Base-by-base conservation (phyloP, 2,113 vertebrate species). In the Eleginops maclovinus region DNA sequence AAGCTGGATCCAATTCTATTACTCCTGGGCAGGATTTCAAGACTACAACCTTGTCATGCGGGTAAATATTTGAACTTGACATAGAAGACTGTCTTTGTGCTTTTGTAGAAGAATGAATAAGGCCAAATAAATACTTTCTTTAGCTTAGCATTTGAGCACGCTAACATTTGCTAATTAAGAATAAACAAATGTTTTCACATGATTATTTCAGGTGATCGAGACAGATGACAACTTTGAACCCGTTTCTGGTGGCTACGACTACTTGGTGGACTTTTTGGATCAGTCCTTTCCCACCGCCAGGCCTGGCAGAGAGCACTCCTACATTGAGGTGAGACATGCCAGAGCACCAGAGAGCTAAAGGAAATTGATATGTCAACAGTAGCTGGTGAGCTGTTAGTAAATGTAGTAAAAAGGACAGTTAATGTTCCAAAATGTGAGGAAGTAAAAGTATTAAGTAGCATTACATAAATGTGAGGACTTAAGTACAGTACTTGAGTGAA, bases 11-110 rank as follows among this genome's bases (percentile, higher is more conserved):
- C 90, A 82, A 78, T 93, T 94, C 72, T 96, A 96, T 84, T 96
- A 94, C 87, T 88, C 70, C 2, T 96, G 96, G 95, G 95, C 96
- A 56, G 95, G 93, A 47, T 96, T 96, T 83, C 88, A 88, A 79
- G 62, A 93, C 90, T 96, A 96, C 77, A 93, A 96, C 74, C 93
- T 96, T 44, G 95, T 96, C 26, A 81, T 94, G 44, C 92, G 93
- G 94, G 95, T 96, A 94, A 79, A 84, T 53, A 76, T 53, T 74
- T 61, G 8, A 36, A 4, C 14, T 44, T 24, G 0, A 61, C 21
- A 12, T 11, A 2, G 26, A 10, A 43, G 24, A 51, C 11, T 24
- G 9, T 50, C 13, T 46, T 19, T 22, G 13, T 19, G 31, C 16
- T 61, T 22, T 22, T 24, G 5, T 17, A 21, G 4, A n/a, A n/a